Evolutionary conservation across 2,797 vertebrate genomes (phyloP).

Genomic region (Aulostomus chinensis): DNA sequence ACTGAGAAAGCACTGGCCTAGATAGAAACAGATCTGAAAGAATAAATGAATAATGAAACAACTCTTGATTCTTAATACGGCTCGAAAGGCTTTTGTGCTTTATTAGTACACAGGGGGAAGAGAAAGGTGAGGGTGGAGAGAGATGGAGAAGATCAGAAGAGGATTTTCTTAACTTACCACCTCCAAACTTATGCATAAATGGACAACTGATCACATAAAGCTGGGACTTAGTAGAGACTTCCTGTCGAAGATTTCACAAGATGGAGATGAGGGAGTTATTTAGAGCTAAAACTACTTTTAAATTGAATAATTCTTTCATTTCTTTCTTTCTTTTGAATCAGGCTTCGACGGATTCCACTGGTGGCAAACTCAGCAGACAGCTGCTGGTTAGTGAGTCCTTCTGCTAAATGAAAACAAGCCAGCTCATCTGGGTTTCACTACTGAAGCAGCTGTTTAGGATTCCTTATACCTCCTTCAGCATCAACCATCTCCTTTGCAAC

Average conservation of each 20-base stretch:
- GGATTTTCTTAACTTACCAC: no score
- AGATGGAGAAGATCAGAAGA: neutral
- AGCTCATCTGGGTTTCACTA: conserved; percentile 8
- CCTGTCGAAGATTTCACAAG: no score
- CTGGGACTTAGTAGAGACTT: no score
- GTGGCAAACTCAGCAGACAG: conserved; percentile 4
- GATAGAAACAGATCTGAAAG: conserved; percentile 72
- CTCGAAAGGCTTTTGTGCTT: conserved; percentile 54
- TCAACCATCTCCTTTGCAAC: neutral
- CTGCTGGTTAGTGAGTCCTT: conserved; percentile 4
- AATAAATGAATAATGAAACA: conserved; percentile 75
- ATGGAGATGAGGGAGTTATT: no score
- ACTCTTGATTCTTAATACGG: conserved; percentile 50
- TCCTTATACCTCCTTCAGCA: neutral
- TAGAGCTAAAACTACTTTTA: no score
- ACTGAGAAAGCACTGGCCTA: conserved; percentile 69
- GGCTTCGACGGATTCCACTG: neutral
- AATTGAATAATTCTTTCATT: no score
- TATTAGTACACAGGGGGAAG: conserved; percentile 29
- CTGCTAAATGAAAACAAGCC: conserved; percentile 6
- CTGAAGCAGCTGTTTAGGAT: conserved; percentile 10
- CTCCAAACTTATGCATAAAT: no score
- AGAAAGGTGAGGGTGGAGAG: conserved; percentile 30
- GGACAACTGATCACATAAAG: no score
- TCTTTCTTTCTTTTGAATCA: no score